A percentile compares a stretch with the other conserved stretches of the same genome.
Conservation (phyloP, 2,888 invertebrate genomes). For the Glaucopsyche alexis region DNA sequence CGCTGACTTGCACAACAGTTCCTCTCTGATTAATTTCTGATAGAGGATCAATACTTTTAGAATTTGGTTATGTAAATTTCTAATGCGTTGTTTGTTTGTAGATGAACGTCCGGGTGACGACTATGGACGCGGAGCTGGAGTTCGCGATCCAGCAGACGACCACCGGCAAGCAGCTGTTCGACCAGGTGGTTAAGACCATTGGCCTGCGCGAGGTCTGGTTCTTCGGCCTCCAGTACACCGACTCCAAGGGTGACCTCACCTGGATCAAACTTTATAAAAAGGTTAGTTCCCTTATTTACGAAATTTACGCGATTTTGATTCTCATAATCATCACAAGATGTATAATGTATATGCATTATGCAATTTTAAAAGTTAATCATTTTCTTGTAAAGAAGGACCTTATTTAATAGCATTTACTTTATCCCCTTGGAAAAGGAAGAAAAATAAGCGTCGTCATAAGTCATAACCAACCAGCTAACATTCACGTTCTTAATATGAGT, state of each 20-base stretch:
- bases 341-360: too few species aligned
- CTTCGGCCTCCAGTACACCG: slow-evolving; percentile 99
- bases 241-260: slow-evolving; percentile 97
- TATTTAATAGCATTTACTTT: too few species aligned
- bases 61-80: neutral
- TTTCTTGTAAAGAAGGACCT: too few species aligned
- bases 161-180: slow-evolving; percentile 99
- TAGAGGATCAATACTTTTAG: neutral
- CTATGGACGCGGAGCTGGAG: slow-evolving; percentile 99
- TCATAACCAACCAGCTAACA: too few species aligned
- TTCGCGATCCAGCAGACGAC: slow-evolving; percentile 99
- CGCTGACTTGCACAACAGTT: neutral
- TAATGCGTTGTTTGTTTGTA: slow-evolving; percentile 52
- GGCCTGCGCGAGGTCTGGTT: slow-evolving; percentile 99
- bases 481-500: neutral
- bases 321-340: too few species aligned
- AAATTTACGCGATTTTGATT: too few species aligned
- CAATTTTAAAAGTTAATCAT: too few species aligned
- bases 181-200: slow-evolving; percentile 99
- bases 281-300: slow-evolving; percentile 80
- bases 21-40: neutral
- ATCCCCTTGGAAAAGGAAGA: too few species aligned
- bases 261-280: slow-evolving; percentile 99
- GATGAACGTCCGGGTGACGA: slow-evolving; percentile 99
- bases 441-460: too few species aligned